phyloP scores from a whole-genome alignment of 2,113 vertebrate species.

The Perognathus longimembris region DNA sequence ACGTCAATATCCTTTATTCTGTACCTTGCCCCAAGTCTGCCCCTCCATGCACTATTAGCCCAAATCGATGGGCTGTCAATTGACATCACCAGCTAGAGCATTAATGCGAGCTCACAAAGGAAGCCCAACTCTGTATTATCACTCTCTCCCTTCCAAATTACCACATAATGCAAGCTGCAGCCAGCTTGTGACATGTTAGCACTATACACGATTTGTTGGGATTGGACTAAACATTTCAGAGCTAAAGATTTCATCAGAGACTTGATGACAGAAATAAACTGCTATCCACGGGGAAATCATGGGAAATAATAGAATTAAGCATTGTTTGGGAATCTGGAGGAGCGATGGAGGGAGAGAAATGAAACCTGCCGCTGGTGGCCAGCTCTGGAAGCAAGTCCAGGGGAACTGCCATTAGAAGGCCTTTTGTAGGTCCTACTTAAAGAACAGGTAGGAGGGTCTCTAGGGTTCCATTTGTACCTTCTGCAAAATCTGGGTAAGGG shows the following conservation, averaged over 20 bases:
- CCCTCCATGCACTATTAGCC: conserved; percentile 88
- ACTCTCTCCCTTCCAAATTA: conserved; percentile 96
- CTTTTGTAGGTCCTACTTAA: not conserved
- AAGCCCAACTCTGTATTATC: conserved; percentile 90
- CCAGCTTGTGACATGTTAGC: conserved; percentile 94
- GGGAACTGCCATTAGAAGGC: not conserved
- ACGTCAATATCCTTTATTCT: conserved; percentile 94
- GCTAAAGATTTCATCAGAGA: conserved; percentile 94
- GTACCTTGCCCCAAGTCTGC: conserved; percentile 87
- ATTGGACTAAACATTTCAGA: conserved; percentile 90
- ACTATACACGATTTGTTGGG: conserved; percentile 90
- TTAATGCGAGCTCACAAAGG: conserved; percentile 97
- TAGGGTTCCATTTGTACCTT: not conserved
- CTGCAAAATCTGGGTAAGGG: not conserved
- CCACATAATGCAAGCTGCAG: conserved; percentile 90
- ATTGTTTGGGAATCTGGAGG: conserved; percentile 86
- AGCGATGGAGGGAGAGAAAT: conserved; percentile 42
- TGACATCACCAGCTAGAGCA: conserved; percentile 90
- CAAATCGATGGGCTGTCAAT: conserved; percentile 93
- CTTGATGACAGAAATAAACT: conserved; percentile 94
- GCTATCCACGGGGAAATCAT: conserved; percentile 93
- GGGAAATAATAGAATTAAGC: conserved; percentile 91
- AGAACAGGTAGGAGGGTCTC: not conserved
- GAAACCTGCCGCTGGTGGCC: not conserved
- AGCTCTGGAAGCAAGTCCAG: not conserved